Evolutionary conservation across 2,888 invertebrate genomes (phyloP).

Genomic region (Drosophila pseudotalamancana): DNA sequence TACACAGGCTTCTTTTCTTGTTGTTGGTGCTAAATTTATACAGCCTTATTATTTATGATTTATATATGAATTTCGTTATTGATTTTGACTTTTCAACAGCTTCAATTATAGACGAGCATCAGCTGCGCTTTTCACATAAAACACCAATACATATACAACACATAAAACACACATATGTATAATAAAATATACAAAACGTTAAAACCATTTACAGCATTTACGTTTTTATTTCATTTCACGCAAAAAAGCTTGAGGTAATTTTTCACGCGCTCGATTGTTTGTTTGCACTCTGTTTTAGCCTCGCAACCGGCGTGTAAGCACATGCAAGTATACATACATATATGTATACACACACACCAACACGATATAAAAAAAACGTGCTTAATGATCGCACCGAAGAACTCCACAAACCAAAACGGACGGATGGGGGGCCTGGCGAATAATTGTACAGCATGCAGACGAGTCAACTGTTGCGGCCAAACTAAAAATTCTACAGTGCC

Average conservation of each 20-base stretch:
- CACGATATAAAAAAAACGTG: constrained; percentile 57
- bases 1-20: constrained; percentile 40
- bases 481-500: constrained; percentile 67
- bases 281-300: constrained; percentile 35
- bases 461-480: constrained; percentile 75
- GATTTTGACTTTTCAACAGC: constrained; percentile 56
- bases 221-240: constrained; percentile 17
- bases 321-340: constrained; percentile 32
- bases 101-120: constrained; percentile 40
- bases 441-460: constrained; percentile 69
- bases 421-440: constrained; percentile 36
- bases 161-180: constrained; percentile 1
- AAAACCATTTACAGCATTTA: constrained; percentile 30
- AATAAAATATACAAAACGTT: constrained; percentile 24
- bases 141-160: not conserved
- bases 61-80: constrained; percentile 59
- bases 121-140: constrained; percentile 47
- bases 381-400: constrained; percentile 57
- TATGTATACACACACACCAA: constrained; percentile 11
- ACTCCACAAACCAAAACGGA: constrained; percentile 34
- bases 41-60: constrained; percentile 53
- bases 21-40: constrained; percentile 43
- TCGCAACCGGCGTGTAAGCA: constrained; percentile 31
- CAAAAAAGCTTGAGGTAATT: constrained; percentile 29
- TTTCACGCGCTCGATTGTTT: constrained; percentile 41